phyloP scores from a whole-genome alignment of 2,888 invertebrate genomes.

The Plagiodera versicolora region DNA sequence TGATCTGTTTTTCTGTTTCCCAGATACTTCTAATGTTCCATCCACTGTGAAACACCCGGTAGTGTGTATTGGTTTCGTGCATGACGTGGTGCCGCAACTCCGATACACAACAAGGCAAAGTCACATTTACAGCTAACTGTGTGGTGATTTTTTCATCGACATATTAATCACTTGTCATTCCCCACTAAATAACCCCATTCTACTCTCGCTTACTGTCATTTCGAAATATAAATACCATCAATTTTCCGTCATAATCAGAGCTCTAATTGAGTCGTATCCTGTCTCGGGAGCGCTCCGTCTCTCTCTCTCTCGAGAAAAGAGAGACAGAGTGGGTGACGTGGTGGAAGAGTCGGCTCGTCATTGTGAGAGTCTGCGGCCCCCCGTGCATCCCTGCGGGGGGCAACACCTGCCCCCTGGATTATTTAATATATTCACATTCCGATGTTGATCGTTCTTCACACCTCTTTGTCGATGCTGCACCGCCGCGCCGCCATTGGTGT shows the following conservation, averaged over 20 bases:
- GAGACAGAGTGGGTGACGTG: too few species aligned
- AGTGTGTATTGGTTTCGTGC: too few species aligned
- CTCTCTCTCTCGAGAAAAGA: background rate
- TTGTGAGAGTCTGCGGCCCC: slow-evolving; percentile 38
- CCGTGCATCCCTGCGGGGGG: slow-evolving; percentile 43
- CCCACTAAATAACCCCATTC: background rate
- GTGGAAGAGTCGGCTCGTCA: slow-evolving; percentile 22
- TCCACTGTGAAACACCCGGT: too few species aligned
- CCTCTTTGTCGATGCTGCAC: slow-evolving; percentile 43
- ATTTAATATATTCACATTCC: slow-evolving; percentile 55
- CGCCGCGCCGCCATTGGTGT: slow-evolving; percentile 30
- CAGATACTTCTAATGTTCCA: too few species aligned
- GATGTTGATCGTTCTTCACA: slow-evolving; percentile 55
- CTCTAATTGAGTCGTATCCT: background rate
- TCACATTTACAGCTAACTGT: too few species aligned
- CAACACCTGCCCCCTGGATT: slow-evolving; percentile 51
- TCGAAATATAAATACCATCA: background rate
- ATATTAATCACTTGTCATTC: background rate
- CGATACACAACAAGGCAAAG: too few species aligned
- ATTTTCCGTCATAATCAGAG: background rate
- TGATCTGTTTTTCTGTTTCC: too few species aligned
- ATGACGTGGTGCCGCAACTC: too few species aligned
- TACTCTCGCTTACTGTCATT: background rate
- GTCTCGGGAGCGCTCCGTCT: background rate
- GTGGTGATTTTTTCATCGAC: too few species aligned